Conservation (phyloP, 2,797 vertebrate species). For the Zenarchopterus dispar region DNA sequence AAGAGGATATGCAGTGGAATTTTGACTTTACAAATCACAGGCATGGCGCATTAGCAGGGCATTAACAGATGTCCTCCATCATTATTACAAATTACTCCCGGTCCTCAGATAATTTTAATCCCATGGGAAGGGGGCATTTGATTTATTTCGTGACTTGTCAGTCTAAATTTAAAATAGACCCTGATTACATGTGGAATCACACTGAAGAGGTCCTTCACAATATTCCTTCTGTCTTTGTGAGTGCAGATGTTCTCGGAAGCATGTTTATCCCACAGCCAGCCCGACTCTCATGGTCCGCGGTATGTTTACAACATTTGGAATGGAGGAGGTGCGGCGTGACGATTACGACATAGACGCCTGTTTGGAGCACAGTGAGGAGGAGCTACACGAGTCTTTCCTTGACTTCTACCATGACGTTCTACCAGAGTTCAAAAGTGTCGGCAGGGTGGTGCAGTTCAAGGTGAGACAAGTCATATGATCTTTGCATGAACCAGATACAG, state of each 20-base stretch:
- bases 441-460: constrained; percentile 97
- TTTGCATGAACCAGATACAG: no score
- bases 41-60: no score
- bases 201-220: neutral
- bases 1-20: no score
- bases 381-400: constrained; percentile 92
- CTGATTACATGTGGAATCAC: no score
- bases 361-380: constrained; percentile 96
- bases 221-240: neutral
- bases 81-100: no score
- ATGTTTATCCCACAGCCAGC: constrained; percentile 87
- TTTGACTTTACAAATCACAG: no score
- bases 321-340: constrained; percentile 93
- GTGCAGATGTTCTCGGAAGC: constrained; percentile 93
- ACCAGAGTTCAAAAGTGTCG: constrained; percentile 91
- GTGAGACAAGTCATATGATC: constrained; percentile 65
- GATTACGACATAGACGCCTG: constrained; percentile 95
- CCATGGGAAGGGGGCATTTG: no score
- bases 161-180: neutral
- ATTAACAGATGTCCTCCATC: no score
- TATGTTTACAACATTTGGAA: constrained; percentile 95
- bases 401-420: constrained; percentile 96
- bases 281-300: constrained; percentile 90
- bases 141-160: neutral
- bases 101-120: no score